Evolutionary conservation across 1,140 invertebrate species (phyloP).

Genomic region (Himalopsyche phryganea): DNA sequence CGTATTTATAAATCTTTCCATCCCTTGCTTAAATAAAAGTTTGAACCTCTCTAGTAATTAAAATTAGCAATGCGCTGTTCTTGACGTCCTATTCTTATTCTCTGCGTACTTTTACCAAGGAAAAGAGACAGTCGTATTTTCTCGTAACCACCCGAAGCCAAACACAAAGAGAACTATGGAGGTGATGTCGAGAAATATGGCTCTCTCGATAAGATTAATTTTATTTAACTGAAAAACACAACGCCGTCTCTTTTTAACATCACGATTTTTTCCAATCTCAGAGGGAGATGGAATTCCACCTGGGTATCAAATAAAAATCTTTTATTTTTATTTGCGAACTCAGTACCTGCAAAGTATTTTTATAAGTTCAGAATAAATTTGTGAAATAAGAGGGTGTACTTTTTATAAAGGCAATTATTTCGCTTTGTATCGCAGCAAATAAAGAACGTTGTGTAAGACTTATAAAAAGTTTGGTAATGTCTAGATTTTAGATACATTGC

Average conservation of each 20-base stretch:
- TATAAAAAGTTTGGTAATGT: no score
- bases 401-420: constrained; percentile 10
- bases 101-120: constrained; percentile 19
- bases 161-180: constrained; percentile 45
- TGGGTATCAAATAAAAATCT: constrained; percentile 22
- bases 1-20: constrained; percentile 49
- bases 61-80: constrained; percentile 26
- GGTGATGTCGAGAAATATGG: constrained; percentile 53
- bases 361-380: constrained; percentile 29
- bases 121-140: constrained; percentile 41
- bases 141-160: constrained; percentile 43
- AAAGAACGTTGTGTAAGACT: not conserved
- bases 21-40: constrained; percentile 36
- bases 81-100: constrained; percentile 4
- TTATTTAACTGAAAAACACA: constrained; percentile 39
- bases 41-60: constrained; percentile 35
- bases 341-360: constrained; percentile 29
- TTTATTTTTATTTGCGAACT: constrained; percentile 32
- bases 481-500: no score
- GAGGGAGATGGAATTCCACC: constrained; percentile 17
- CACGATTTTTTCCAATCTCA: not conserved
- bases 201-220: constrained; percentile 54
- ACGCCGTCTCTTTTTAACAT: constrained; percentile 19
- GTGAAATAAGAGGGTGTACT: constrained; percentile 23
- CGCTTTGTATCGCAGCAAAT: not conserved